Base-by-base conservation (phyloP, 2,113 vertebrate genomes). In the Pollachius pollachius region DNA sequence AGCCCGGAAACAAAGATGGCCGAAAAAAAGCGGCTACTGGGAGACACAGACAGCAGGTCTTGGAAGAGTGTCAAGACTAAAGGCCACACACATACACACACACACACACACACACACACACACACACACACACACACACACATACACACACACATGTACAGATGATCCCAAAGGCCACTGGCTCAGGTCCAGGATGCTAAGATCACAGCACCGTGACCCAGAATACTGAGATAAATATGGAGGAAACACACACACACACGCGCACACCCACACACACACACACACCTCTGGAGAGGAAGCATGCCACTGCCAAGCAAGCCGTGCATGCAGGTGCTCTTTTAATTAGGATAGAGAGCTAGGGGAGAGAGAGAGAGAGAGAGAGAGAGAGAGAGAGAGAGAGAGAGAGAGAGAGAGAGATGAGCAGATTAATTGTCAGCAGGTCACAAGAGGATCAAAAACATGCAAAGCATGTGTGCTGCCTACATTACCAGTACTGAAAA, bases 261-360 rank as follows among this genome's bases (percentile, higher is more conserved):
- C 52, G 15, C n/a, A 1, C 21, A 15, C 15, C 68, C 1, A 68
- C n/a, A 68, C 62, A 77, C 27, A 59, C 56, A 52, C 30, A 37
- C 30, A 58, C 64, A 56, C 41, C 48, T 4, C 71, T 71, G 72
- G 71, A 65, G 76, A 60, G 57, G 58, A 73, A 58, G 61, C 70
- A 72, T 48, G 67, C 37, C 61, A 0, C 54, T 63, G 64, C 61
- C 78, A 76, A 83, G 80, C 75, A 74, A 78, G 76, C 2, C 68
- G 71, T 73, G 73, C 78, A 82, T 76, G 81, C 88, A 88, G 89
- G 90, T 84, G 89, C 80, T 86, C 78, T 88, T 91, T 91, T 92
- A 92, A 92, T 93, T 91, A 92, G 87, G 58, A 76, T 78, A 74
- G 70, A 75, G 81, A 72, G 74, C 67, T 72, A 69, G 76, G 62